Base-by-base conservation (phyloP, 2,113 vertebrate species). In the Oriolus oriolus region DNA sequence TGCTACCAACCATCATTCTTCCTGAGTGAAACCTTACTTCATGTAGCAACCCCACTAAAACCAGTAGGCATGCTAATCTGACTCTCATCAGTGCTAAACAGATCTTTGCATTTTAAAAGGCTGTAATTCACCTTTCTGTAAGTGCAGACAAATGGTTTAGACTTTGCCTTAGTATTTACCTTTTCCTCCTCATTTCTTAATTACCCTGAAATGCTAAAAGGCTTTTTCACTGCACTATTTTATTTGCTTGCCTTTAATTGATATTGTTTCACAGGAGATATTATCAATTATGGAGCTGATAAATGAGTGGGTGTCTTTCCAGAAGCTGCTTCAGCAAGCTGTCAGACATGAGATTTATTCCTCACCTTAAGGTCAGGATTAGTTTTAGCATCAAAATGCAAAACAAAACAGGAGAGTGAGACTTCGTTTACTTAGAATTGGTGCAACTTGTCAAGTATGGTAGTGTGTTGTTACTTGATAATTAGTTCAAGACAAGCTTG, bases 401-500 rank as follows among this genome's bases (percentile, higher is more conserved):
- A 82, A 91, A 52, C 19, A 89, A 74, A 85, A 44, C 76, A 77
- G 71, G 89, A 94, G 65, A 97, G 59, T 93, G 74, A 93, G 57
- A 54, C 70, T 95, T 84, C 60, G 33, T 87, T 96, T 73, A 53
- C 76, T 82, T 41, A 79, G 60, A 92, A 95, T 95, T 57, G 20
- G 60, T 91, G 44, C 56, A 93, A 75, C 69, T 87, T 96, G 96
- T 96, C 95, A 97, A 90, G 70, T 83, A 52, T 53, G 44, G 31
- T 89, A 92, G 45, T 44, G 56, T 50, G 53, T 68, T 97, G 52
- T 93, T 96, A 79, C 73, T 84, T 96, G 76, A 80, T 91, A 97
- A 98, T 98, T 97, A 98, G 92, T 91, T 97, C 83, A 84, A 96
- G 83, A 93, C 73, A 93, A 95, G 73, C 85, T 96, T 83, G 31